Conservation (phyloP, 2,797 vertebrate species). For the Prionace glauca region DNA sequence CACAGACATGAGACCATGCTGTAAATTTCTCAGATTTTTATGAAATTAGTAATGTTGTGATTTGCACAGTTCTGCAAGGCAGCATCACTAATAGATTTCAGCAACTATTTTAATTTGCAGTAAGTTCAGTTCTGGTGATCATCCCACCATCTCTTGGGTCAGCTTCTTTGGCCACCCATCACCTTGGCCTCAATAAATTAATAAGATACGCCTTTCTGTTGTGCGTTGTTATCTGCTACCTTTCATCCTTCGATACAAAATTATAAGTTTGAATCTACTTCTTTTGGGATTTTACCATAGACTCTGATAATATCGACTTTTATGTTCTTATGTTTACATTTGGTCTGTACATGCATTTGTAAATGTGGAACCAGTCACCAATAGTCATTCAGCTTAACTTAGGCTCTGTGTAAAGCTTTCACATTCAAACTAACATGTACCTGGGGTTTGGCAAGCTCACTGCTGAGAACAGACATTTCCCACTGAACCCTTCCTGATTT, state of each 20-base stretch:
- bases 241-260: neutral
- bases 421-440: neutral
- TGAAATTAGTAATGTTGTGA: neutral
- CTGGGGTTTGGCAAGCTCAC: neutral
- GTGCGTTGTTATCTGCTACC: neutral
- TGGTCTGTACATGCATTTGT: neutral
- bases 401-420: neutral
- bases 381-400: neutral
- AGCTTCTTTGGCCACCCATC: neutral
- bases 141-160: neutral
- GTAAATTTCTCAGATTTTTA: too few relatives aligned
- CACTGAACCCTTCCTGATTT: constrained; percentile 59
- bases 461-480: constrained; percentile 55
- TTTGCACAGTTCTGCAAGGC: neutral
- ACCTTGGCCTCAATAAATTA: neutral
- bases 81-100: neutral
- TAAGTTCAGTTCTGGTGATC: neutral
- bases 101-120: neutral
- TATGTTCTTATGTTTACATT: neutral
- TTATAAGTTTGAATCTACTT: neutral
- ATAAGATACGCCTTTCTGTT: neutral
- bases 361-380: neutral
- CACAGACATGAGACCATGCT: too few relatives aligned
- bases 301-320: neutral
- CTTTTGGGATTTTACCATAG: neutral